These are phyloP conservation scores for Poecilia wingei DNA, from an alignment of 2,797 vertebrate genomes.

Conservation along the genomic window DNA sequence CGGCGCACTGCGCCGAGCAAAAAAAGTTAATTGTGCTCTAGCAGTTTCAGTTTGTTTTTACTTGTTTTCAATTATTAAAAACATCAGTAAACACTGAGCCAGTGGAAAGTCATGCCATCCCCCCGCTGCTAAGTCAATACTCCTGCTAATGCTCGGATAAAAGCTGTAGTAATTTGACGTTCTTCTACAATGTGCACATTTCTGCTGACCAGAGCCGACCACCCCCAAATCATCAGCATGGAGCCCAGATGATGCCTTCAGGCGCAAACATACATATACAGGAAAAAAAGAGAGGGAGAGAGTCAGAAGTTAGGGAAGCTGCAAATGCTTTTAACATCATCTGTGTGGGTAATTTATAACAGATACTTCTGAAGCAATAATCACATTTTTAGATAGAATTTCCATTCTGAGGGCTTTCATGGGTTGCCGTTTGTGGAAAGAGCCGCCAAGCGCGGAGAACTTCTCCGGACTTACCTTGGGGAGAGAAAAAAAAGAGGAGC, in stretches of 20 bases:
- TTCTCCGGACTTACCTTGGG: conserved; percentile 45
- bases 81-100: conserved; percentile 36
- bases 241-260: conserved; percentile 70
- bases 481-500: too few relatives aligned
- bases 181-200: conserved; percentile 54
- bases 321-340: neutral
- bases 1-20: neutral
- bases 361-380: conserved; percentile 32
- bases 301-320: neutral
- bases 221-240: conserved; percentile 66
- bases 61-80: conserved; percentile 27
- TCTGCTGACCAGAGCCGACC: conserved; percentile 70
- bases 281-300: neutral
- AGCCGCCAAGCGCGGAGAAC: conserved; percentile 38
- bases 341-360: conserved; percentile 8
- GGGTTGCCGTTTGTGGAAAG: conserved; percentile 46
- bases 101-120: conserved; percentile 41
- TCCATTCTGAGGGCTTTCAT: conserved; percentile 26
- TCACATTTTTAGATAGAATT: conserved; percentile 33
- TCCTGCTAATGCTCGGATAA: conserved; percentile 59
- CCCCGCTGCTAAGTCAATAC: conserved; percentile 49
- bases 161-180: conserved; percentile 72
- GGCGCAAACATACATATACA: conserved; percentile 33
- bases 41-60: neutral
- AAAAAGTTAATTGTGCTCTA: neutral